A percentile compares a stretch with the other conserved stretches of the same genome.
Evolutionary conservation across 2,797 vertebrate genomes (phyloP).

Genomic region (Triplophysa yarkandensis): DNA sequence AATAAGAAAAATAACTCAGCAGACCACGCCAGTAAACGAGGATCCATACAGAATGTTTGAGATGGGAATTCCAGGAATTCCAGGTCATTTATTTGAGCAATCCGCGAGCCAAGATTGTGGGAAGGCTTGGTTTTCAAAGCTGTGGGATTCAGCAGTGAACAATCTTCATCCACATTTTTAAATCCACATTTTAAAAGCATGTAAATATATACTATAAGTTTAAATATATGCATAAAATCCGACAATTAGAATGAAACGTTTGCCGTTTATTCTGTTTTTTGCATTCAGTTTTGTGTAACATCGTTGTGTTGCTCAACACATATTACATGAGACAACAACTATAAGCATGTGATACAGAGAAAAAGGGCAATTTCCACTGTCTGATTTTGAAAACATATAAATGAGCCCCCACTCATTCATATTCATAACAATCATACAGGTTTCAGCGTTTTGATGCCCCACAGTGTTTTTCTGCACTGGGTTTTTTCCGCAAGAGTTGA

Average conservation of each 20-base stretch:
- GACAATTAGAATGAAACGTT: not conserved
- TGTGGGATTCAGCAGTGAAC: constrained; percentile 54
- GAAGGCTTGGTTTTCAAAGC: constrained; percentile 67
- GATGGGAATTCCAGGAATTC: constrained; percentile 79
- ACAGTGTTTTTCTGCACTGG: constrained; percentile 24
- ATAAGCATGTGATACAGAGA: not conserved
- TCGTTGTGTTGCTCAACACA: no score
- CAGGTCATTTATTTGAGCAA: constrained; percentile 77
- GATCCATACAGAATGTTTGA: constrained; percentile 69
- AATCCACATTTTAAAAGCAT: not conserved
- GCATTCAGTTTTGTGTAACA: no score
- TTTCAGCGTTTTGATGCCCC: constrained; percentile 3
- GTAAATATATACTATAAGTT: not conserved
- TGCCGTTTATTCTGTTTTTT: no score
- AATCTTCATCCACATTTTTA: not conserved
- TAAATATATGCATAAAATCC: not conserved
- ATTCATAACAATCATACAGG: no score
- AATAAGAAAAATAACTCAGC: constrained; percentile 55
- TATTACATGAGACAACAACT: not conserved
- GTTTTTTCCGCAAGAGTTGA: constrained; percentile 29
- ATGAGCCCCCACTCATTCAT: constrained; percentile 21
- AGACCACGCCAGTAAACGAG: constrained; percentile 54
- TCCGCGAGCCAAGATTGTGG: constrained; percentile 71
- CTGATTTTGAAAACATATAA: constrained; percentile 18
- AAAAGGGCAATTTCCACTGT: not conserved